phyloP scores from a whole-genome alignment of 2,797 vertebrate genomes.

The Crax fasciolata region DNA sequence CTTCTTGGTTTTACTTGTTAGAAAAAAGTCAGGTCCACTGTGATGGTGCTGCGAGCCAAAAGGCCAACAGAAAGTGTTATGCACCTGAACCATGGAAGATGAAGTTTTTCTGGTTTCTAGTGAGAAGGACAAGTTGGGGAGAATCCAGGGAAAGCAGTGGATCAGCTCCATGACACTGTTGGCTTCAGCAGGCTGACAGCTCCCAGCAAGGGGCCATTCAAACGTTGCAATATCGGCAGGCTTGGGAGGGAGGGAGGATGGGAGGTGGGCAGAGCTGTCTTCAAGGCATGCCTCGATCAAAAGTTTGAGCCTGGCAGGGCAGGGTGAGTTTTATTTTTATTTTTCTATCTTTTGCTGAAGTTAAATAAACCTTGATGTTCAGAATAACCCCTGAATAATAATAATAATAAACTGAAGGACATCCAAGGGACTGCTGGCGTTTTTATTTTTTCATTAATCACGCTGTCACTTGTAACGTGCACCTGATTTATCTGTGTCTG shows the following conservation, averaged over 20 bases:
- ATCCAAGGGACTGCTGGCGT: slow-evolving; percentile 20
- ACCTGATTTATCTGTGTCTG: slow-evolving; percentile 35
- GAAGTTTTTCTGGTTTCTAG: not conserved
- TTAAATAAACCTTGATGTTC: slow-evolving; percentile 42
- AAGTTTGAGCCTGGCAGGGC: not conserved
- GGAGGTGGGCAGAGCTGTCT: not conserved
- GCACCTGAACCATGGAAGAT: not conserved
- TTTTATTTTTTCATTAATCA: slow-evolving; percentile 18
- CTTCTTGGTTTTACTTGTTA: not conserved
- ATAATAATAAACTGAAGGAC: not conserved
- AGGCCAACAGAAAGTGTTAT: not conserved
- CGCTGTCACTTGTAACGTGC: not conserved
- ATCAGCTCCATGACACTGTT: not conserved
- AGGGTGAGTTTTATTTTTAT: not conserved
- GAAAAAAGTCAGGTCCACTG: no score
- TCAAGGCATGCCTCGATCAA: not conserved
- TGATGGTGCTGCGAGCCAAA: rapidly evolving
- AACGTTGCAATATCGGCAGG: not conserved
- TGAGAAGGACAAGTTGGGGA: not conserved
- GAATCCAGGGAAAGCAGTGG: not conserved
- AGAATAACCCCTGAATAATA: slow-evolving; percentile 23
- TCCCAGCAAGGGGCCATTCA: not conserved
- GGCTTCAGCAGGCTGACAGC: not conserved
- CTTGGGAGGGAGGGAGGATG: not conserved
- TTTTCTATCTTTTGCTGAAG: not conserved